Percentiles rank a stretch among this genome's conserved stretches.
Conservation (phyloP, 2,797 vertebrate species). For the Oophaga sylvatica region DNA sequence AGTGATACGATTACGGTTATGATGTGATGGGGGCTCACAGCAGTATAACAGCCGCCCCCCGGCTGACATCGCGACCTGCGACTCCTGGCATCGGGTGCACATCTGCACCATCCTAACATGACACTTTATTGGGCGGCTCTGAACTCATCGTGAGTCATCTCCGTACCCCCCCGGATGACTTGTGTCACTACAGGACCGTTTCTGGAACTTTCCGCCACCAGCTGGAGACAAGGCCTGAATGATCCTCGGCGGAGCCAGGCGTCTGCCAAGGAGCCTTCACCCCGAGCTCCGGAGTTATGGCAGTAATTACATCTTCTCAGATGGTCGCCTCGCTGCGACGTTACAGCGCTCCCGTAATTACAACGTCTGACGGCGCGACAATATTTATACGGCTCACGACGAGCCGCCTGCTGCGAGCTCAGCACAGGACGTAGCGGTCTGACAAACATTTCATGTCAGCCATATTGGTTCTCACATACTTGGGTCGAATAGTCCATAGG, state of each 20-base stretch:
- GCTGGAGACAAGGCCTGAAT: background rate
- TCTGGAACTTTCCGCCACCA: background rate
- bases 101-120: background rate
- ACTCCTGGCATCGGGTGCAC: too few relatives aligned
- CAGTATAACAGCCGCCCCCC: background rate
- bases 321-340: background rate
- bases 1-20: too few relatives aligned
- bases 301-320: background rate
- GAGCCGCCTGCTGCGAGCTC: background rate
- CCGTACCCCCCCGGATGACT: background rate
- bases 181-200: background rate
- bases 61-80: too few relatives aligned
- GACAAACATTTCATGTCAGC: background rate
- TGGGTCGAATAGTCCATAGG: background rate
- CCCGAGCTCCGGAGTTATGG: background rate
- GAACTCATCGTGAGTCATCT: conserved; percentile 10
- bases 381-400: background rate
- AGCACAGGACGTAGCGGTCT: background rate
- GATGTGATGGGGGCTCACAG: too few relatives aligned
- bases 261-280: conserved; percentile 4
- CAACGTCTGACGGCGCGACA: background rate
- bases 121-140: background rate
- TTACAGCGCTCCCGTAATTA: background rate
- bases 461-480: background rate
- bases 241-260: background rate